Percentiles rank a stretch among this genome's conserved stretches.
Conservation (phyloP, 2,888 invertebrate species). For the Lithodes maja region DNA sequence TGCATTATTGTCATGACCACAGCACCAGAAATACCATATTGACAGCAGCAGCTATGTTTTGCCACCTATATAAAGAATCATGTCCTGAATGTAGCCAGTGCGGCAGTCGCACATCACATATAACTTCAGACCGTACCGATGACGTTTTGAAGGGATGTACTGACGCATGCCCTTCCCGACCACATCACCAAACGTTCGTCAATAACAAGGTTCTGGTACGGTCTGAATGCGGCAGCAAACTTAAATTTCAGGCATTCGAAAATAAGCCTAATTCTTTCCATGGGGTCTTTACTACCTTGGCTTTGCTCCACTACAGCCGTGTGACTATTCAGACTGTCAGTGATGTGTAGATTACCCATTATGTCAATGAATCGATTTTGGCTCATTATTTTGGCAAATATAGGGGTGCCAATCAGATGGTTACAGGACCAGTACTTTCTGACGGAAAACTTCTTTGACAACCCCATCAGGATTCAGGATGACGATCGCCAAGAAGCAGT, state of each 20-base stretch:
- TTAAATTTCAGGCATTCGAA: neutral
- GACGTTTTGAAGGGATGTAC: slow-evolving; percentile 71
- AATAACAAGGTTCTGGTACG: slow-evolving; percentile 70
- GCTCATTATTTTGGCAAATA: no score
- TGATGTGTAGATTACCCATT: neutral
- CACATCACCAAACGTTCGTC: slow-evolving; percentile 74
- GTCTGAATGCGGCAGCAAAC: neutral
- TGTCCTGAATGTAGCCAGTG: slow-evolving; percentile 71
- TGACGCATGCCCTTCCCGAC: slow-evolving; percentile 73
- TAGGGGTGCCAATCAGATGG: no score
- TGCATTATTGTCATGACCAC: no score
- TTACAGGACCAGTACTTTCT: no score
- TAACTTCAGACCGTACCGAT: no score
- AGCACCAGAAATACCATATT: slow-evolving; percentile 1
- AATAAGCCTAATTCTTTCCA: neutral
- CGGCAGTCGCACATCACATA: no score
- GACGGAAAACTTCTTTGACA: no score
- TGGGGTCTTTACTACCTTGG: neutral
- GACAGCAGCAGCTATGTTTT: slow-evolving; percentile 53
- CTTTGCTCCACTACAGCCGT: no score
- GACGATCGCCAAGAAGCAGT: no score
- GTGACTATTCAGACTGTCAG: neutral
- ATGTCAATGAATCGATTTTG: no score
- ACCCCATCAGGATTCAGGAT: no score
- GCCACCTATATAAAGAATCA: slow-evolving; percentile 36